Evolutionary conservation across 1,140 invertebrate genomes (phyloP), one percentile per base, ranked within the genome.

Genomic region (Andricus grossulariae): DNA sequence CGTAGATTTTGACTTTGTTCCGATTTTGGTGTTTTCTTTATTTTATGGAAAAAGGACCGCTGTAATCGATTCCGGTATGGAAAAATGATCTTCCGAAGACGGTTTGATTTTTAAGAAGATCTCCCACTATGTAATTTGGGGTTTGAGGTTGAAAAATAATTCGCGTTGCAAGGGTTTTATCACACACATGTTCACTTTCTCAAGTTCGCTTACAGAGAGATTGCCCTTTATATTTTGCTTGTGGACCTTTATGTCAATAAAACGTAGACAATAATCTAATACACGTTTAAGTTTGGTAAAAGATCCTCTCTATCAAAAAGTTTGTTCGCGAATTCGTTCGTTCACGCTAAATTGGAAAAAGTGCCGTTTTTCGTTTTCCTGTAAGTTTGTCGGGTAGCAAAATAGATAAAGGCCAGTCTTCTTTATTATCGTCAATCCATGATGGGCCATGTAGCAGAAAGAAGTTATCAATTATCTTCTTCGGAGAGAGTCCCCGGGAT

Each of bases 401-500:
- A n/a, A n/a, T n/a, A n/a, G n/a, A n/a, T n/a, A n/a, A n/a, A n/a
- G n/a, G n/a, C n/a, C n/a, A n/a, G n/a, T n/a, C n/a, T n/a, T n/a
- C n/a, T n/a, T n/a, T n/a, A n/a, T n/a, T 18, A 18, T 49, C 11
- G 5, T 12, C n/a, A 16, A 80, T 54, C 78, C 74, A 80, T 10
- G 1, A 1, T 8, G 79, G 76, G 1, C 79, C 76, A 10, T 75
- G 16, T 25, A 50, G 51, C 79, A 75, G 78, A 10, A 78, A 1
- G 15, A 50, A 4, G 25, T 75, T 75, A 15, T 73, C 10, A 13
- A 66, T 0, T 18, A 80, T 57, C 8, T 83, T 72, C 7, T 6
- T 8, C 0, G 82, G 72, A 10, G 76, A 50, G 8, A 83, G 54
- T 13, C 89, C 87, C 15, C 91, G 2, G 90, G n/a, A n/a, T n/a